A percentile compares a stretch with the other conserved stretches of the same genome.
Evolutionary conservation across 2,797 vertebrate species (phyloP).

Genomic region (Hippocampus kuda): DNA sequence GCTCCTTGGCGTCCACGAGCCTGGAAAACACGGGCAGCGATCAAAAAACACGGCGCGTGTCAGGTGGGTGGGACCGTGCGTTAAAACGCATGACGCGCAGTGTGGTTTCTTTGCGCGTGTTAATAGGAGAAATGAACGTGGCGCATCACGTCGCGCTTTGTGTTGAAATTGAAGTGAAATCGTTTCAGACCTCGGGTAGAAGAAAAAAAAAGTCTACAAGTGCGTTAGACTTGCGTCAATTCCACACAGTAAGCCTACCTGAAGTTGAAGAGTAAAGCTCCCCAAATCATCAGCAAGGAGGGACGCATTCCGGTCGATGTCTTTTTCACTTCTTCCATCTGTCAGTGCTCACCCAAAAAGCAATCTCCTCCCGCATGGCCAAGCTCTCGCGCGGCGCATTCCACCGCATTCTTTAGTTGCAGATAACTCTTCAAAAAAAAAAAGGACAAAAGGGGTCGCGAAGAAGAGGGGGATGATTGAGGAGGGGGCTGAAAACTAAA

Average conservation of each 20-base stretch:
- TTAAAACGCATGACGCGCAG: slow-evolving; percentile 4
- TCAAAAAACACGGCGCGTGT: not conserved
- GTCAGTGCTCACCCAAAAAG: slow-evolving; percentile 59
- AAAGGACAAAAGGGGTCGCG: not conserved
- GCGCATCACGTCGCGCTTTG: not conserved
- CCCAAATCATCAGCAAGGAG: slow-evolving; percentile 81
- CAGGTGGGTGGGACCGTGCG: not conserved
- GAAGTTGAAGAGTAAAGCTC: slow-evolving; percentile 89
- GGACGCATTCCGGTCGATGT: slow-evolving; percentile 91
- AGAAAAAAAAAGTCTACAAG: not conserved
- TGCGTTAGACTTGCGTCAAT: not conserved
- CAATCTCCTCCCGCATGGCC: slow-evolving; percentile 41
- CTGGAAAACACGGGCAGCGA: slow-evolving; percentile 59
- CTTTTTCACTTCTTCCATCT: slow-evolving; percentile 64
- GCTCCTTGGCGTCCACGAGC: slow-evolving; percentile 84
- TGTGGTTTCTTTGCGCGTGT: not conserved
- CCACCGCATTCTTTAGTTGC: slow-evolving; percentile 3
- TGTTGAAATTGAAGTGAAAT: not conserved
- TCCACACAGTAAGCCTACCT: slow-evolving; percentile 72
- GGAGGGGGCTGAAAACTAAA: not conserved
- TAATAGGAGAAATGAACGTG: no score
- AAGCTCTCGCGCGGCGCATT: slow-evolving; percentile 8
- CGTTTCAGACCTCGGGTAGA: not conserved
- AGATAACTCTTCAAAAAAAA: not conserved
- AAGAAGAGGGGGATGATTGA: not conserved